Evolutionary conservation across 2,797 vertebrate genomes (phyloP), one percentile per base, ranked within the genome.

Genomic region (Molossus alvarezi): DNA sequence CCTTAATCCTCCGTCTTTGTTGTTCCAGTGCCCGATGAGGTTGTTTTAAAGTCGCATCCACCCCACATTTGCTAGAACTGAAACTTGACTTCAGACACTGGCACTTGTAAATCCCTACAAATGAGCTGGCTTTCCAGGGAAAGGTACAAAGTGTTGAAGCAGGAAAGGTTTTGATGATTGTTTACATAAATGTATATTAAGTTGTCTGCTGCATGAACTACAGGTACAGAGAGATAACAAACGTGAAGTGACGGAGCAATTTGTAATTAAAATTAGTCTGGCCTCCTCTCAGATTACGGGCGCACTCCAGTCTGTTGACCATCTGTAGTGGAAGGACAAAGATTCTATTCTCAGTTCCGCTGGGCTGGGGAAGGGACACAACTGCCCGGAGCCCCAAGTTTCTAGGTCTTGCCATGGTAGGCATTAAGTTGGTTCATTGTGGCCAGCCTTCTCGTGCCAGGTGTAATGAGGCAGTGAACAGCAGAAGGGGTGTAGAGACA

Each of bases 1-100:
- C 96, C 98, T 98, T 98, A 98, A 98, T 98, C 97, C 94, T 97
- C 82, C 77, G 94, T 97, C 97, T 98, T 98, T 98, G 97, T 98
- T 98, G 95, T 98, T 98, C 94, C 96, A 96, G 73, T 97, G 97
- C 90, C 77, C 9, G 94, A 98, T 98, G 98, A 97, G 96, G 96
- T 98, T 98, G 97, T 98, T 98, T 98, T 98, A 98, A 98, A 98
- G 96, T 98, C 95, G 62, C 81, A 93, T 97, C 96, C 97, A 97
- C 94, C 64, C 95, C 88, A 97, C 91, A 97, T 98, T 98, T 98
- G 93, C 97, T 98, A 97, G 97, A 96, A 96, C 95, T 97, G 97
- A 98, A 98, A 98, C 95, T 98, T 98, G 98, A 97, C 96, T 98
- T 97, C 93, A 95, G 96, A 97, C 97, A 94, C 94, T 98, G 91